Evolutionary conservation across 30 jellyfish, hydroid and myxozoan genomes (phyloP).

Genomic region (Calvadosia cruxmelitensis): DNA sequence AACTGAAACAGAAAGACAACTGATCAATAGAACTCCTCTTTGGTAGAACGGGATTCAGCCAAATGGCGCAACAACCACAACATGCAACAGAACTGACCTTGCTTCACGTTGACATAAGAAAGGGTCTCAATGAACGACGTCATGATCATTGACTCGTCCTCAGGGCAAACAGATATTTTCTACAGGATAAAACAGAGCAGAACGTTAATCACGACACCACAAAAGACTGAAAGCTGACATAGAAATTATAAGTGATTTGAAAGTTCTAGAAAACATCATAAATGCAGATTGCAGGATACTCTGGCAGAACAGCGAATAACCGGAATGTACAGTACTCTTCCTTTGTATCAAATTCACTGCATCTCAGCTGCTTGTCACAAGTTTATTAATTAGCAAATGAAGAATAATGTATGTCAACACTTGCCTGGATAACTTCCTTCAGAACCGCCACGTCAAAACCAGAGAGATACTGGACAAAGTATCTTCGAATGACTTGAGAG

Average conservation of each 20-base stretch:
- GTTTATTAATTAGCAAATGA: not conserved
- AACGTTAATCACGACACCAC: not conserved
- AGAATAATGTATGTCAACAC: too few relatives aligned
- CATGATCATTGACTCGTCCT: constrained; percentile 76
- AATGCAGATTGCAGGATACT: too few relatives aligned
- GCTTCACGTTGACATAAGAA: constrained; percentile 34
- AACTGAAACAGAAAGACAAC: constrained; percentile 11
- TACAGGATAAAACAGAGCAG: constrained; percentile 9
- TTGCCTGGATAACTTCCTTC: constrained; percentile 74
- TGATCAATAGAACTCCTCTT: not conserved
- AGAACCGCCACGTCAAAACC: constrained; percentile 92
- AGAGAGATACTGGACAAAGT: constrained; percentile 69
- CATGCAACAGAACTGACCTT: constrained; percentile 50
- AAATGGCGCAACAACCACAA: not conserved
- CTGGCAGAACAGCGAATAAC: too few relatives aligned
- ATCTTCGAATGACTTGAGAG: constrained; percentile 70
- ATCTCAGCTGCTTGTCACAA: not conserved
- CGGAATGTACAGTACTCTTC: too few relatives aligned
- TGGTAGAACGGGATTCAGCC: not conserved
- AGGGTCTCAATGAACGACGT: constrained; percentile 77
- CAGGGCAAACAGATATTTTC: constrained; percentile 90
- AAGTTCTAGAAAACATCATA: too few relatives aligned
- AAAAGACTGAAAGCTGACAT: not conserved
- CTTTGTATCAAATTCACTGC: not conserved
- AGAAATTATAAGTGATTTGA: too few relatives aligned